Percentiles rank a stretch among this genome's conserved stretches.
phyloP scores from a whole-genome alignment of 2,888 invertebrate species.

The Calephelis perditalis region DNA sequence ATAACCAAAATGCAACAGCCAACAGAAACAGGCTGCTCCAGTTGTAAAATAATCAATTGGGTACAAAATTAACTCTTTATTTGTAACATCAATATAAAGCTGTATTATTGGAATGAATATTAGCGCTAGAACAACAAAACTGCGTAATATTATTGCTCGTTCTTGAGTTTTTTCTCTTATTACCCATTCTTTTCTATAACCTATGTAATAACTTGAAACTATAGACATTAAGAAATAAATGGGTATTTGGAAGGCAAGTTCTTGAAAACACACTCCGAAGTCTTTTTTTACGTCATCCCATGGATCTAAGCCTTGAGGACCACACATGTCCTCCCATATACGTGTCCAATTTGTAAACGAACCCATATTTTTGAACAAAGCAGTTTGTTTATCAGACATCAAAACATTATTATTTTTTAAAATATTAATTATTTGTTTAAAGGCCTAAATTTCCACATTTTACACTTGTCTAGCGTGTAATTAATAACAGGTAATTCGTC shows the following conservation, averaged over 20 bases:
- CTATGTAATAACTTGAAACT: slow-evolving; percentile 89
- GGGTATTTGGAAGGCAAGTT: slow-evolving; percentile 88
- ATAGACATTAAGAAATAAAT: slow-evolving; percentile 84
- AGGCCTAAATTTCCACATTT: not conserved
- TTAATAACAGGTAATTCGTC: too few species aligned
- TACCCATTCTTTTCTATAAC: slow-evolving; percentile 81
- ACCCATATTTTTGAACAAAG: slow-evolving; percentile 34
- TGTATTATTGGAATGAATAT: slow-evolving; percentile 83
- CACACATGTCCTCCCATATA: slow-evolving; percentile 88
- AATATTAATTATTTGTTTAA: slow-evolving; percentile 16
- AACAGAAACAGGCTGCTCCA: slow-evolving; percentile 84
- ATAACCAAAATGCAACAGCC: slow-evolving; percentile 90
- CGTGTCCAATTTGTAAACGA: slow-evolving; percentile 58
- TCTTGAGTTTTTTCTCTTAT: slow-evolving; percentile 81
- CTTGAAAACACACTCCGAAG: slow-evolving; percentile 91
- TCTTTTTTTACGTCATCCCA: slow-evolving; percentile 85
- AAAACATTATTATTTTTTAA: slow-evolving; percentile 9
- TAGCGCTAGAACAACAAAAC: slow-evolving; percentile 80
- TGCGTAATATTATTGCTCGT: slow-evolving; percentile 81
- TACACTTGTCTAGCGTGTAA: not conserved
- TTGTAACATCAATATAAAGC: slow-evolving; percentile 80
- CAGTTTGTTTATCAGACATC: slow-evolving; percentile 10
- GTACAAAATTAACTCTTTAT: slow-evolving; percentile 63
- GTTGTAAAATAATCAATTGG: slow-evolving; percentile 85
- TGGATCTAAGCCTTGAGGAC: slow-evolving; percentile 82